Percentiles rank a stretch among this genome's conserved stretches.
phyloP scores from a whole-genome alignment of 1,140 invertebrate genomes.

The Musca vetustissima region DNA sequence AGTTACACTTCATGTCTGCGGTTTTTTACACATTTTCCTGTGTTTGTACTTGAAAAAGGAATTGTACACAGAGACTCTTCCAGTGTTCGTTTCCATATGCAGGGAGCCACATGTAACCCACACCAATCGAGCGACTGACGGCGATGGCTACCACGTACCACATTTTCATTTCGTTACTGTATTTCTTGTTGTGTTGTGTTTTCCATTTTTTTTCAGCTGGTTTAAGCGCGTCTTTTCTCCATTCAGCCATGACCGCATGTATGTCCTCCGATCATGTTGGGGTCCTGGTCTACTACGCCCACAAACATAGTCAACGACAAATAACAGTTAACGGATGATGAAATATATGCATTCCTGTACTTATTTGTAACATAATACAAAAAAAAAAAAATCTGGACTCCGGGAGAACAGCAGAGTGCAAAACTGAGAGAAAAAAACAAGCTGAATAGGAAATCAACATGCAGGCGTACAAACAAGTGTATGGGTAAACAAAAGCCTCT shows the following conservation, averaged over 20 bases:
- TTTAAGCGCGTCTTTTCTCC: slow-evolving; percentile 7
- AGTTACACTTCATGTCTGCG: slow-evolving; percentile 23
- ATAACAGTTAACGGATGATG: slow-evolving; percentile 17
- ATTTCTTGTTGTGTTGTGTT: too few relatives aligned
- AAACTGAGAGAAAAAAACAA: too few relatives aligned
- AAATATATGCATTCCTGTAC: slow-evolving; percentile 16
- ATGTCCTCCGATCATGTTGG: too few relatives aligned
- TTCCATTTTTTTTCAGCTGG: background rate
- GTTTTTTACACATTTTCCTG: slow-evolving; percentile 17
- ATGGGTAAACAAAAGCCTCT: slow-evolving; percentile 12
- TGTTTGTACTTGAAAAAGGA: slow-evolving; percentile 11
- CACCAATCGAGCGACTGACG: too few relatives aligned
- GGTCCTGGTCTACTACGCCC: slow-evolving; percentile 1
- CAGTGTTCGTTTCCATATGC: background rate
- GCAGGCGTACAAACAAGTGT: background rate
- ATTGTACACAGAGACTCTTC: slow-evolving; percentile 5
- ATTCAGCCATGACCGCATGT: background rate
- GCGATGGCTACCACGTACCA: too few relatives aligned
- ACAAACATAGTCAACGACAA: slow-evolving; percentile 10
- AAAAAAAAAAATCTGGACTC: slow-evolving; percentile 2
- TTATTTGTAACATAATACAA: slow-evolving; percentile 14
- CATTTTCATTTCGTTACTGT: too few relatives aligned
- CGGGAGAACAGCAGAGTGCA: background rate
- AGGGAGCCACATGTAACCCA: too few relatives aligned
- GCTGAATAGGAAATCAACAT: background rate